These are phyloP conservation scores for Urocolius indicus DNA, from an alignment of 2,113 vertebrate genomes.

Conservation along the genomic window DNA sequence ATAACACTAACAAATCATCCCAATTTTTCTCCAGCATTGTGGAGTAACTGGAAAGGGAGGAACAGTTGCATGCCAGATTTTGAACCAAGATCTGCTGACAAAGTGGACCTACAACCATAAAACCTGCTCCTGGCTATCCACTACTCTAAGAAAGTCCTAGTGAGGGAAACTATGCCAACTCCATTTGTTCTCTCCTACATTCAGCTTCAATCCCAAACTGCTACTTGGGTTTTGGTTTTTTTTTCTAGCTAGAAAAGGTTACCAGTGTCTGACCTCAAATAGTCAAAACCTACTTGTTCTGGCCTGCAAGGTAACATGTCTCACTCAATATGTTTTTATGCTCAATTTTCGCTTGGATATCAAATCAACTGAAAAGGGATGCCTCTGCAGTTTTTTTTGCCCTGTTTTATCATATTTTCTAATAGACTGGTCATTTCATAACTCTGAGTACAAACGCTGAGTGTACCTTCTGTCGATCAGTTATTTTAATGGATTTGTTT, in stretches of 20 bases:
- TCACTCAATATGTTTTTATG: background rate
- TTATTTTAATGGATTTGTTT: background rate
- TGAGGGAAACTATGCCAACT: fast-evolving
- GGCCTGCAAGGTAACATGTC: background rate
- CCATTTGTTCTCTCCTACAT: background rate
- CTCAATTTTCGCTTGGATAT: background rate
- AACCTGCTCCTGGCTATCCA: background rate
- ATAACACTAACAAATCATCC: fast-evolving
- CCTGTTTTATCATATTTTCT: background rate
- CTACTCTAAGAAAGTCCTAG: background rate
- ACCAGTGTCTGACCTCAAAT: background rate
- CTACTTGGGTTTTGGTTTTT: background rate
- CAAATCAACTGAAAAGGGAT: background rate
- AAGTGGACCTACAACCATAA: background rate
- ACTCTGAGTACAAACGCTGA: background rate
- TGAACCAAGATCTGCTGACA: background rate
- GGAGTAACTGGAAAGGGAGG: background rate
- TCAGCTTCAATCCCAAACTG: background rate
- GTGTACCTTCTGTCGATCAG: background rate
- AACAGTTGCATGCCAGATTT: background rate
- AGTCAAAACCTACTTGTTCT: background rate
- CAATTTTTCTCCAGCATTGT: background rate
- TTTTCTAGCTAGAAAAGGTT: background rate
- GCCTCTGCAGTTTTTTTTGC: background rate
- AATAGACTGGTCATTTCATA: background rate